Percentiles rank a stretch among this genome's conserved stretches.
These are phyloP conservation scores for Hirtodrosophila duncani DNA, from an alignment of 2,888 invertebrate genomes.

Conservation along the genomic window DNA sequence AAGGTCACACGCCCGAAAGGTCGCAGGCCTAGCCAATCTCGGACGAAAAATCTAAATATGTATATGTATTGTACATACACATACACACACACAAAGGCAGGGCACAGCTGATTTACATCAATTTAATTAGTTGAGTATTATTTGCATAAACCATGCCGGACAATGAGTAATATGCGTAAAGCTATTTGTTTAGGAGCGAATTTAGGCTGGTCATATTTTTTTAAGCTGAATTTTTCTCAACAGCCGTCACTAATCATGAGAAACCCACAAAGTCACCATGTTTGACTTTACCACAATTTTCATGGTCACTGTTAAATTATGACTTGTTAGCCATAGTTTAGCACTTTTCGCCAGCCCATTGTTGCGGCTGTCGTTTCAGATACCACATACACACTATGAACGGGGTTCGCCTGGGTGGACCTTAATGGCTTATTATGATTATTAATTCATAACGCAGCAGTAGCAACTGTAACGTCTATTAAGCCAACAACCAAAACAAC, in stretches of 20 bases:
- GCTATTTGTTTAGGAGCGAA: slow-evolving; percentile 57
- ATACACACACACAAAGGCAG: slow-evolving; percentile 1
- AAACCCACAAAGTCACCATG: slow-evolving; percentile 13
- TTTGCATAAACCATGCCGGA: slow-evolving; percentile 46
- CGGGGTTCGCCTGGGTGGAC: slow-evolving; percentile 1
- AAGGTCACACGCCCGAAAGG: slow-evolving; percentile 30
- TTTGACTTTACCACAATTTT: slow-evolving; percentile 26
- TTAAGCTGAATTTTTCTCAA: slow-evolving; percentile 13
- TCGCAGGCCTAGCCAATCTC: background rate
- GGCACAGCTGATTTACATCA: slow-evolving; percentile 53
- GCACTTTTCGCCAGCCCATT: slow-evolving; percentile 42
- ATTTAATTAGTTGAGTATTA: slow-evolving; percentile 62
- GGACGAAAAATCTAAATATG: no score
- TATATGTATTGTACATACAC: no score
- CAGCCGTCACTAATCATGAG: slow-evolving; percentile 2
- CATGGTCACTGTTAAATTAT: slow-evolving; percentile 50
- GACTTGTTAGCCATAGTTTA: slow-evolving; percentile 45
- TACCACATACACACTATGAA: no score
- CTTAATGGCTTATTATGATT: slow-evolving; percentile 60
- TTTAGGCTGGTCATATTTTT: slow-evolving; percentile 27
- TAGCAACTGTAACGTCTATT: slow-evolving; percentile 7
- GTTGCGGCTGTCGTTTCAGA: background rate
- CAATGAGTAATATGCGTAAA: slow-evolving; percentile 54
- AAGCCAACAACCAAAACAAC: slow-evolving; percentile 18
- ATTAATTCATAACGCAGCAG: slow-evolving; percentile 53